phyloP scores from a whole-genome alignment of 2,888 invertebrate genomes.

The Caradrina clavipalpis region DNA sequence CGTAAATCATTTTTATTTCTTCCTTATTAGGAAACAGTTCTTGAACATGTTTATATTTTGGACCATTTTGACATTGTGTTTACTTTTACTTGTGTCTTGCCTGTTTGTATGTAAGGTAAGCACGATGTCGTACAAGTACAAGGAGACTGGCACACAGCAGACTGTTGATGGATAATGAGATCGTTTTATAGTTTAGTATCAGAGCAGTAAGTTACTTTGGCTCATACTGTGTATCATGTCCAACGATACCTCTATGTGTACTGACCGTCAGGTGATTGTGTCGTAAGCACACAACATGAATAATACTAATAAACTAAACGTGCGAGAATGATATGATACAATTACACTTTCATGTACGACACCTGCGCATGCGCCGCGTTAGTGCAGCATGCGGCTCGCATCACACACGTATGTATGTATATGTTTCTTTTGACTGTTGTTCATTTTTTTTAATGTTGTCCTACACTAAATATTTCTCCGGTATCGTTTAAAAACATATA shows the following conservation, averaged over 20 bases:
- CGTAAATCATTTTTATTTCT: conserved; percentile 6
- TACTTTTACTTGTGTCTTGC: neutral
- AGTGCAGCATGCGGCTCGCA: neutral
- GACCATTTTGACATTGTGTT: neutral
- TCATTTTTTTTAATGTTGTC: too few relatives aligned
- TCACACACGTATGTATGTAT: neutral
- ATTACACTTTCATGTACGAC: conserved; percentile 18
- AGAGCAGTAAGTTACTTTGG: too few relatives aligned
- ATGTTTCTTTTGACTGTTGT: too few relatives aligned
- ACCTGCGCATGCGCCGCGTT: neutral
- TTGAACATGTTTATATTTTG: neutral
- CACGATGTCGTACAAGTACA: neutral
- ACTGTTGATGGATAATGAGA: too few relatives aligned
- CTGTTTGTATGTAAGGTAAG: neutral
- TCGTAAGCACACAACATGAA: neutral
- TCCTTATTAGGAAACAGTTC: conserved; percentile 16
- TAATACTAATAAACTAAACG: conserved; percentile 17
- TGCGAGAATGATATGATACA: conserved; percentile 13
- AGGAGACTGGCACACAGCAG: too few relatives aligned
- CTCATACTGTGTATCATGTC: too few relatives aligned
- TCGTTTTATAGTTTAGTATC: too few relatives aligned
- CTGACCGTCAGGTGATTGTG: neutral
- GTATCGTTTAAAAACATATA: too few relatives aligned
- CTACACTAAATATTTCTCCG: too few relatives aligned
- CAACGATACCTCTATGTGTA: too few relatives aligned